A percentile compares a stretch with the other conserved stretches of the same genome.
These are phyloP conservation scores for Podarcis muralis DNA, from an alignment of 2,113 vertebrate genomes.

Conservation along the genomic window DNA sequence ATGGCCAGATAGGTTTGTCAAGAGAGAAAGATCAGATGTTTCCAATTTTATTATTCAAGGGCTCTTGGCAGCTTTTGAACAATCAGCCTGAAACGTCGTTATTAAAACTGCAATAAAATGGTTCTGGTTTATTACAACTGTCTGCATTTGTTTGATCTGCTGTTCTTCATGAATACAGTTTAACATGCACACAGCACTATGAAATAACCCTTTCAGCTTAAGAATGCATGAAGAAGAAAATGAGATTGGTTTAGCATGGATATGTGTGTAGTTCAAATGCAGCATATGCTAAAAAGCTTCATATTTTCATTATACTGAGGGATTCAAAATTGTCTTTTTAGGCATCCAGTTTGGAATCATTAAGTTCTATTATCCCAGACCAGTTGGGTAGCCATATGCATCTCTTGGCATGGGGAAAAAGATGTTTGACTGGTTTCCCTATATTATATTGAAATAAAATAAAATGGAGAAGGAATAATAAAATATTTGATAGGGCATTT, in stretches of 20 bases:
- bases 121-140: constrained; percentile 30
- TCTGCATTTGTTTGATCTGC: constrained; percentile 30
- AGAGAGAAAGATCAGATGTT: constrained; percentile 42
- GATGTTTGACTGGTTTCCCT: not conserved
- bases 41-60: constrained; percentile 28
- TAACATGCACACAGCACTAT: not conserved
- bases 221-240: not conserved
- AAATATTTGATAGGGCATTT: not conserved
- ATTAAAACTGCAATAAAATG: constrained; percentile 32
- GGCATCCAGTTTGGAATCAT: rapidly evolving
- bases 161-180: constrained; percentile 31
- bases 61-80: constrained; percentile 18
- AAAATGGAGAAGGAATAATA: not conserved
- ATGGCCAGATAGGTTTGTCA: constrained; percentile 40
- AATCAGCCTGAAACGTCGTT: not conserved
- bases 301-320: not conserved
- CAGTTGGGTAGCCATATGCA: not conserved
- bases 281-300: not conserved
- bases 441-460: not conserved
- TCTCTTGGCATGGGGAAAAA: not conserved
- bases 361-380: not conserved
- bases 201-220: not conserved
- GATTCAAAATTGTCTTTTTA: not conserved
- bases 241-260: not conserved
- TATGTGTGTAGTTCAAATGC: not conserved